These are phyloP conservation scores for Pimpla rufipes DNA, from an alignment of 2,888 invertebrate genomes.

Conservation along the genomic window DNA sequence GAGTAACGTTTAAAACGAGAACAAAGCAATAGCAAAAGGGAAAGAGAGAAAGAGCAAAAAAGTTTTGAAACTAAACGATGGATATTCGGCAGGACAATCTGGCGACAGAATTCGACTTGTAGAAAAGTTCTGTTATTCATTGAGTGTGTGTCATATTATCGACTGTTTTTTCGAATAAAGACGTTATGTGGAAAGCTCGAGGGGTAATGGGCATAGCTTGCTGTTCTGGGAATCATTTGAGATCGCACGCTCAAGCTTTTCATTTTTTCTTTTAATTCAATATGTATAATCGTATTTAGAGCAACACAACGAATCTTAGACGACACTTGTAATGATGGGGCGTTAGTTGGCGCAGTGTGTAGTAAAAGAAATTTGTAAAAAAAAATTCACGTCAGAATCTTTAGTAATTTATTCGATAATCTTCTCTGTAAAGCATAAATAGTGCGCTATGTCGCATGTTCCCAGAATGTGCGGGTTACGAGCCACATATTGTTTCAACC, in stretches of 20 bases:
- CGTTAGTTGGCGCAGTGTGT: neutral
- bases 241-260: constrained; percentile 46
- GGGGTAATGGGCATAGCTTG: constrained; percentile 78
- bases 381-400: neutral
- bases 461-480: constrained; percentile 78
- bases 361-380: neutral
- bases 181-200: constrained; percentile 83
- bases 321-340: neutral
- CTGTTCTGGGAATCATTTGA: constrained; percentile 77
- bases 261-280: constrained; percentile 13
- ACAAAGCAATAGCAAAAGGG: constrained; percentile 10
- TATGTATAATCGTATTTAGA: neutral
- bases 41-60: neutral
- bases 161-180: constrained; percentile 82
- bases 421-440: constrained; percentile 17
- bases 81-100: constrained; percentile 79
- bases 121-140: constrained; percentile 84
- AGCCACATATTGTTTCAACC: constrained; percentile 85
- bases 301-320: constrained; percentile 8
- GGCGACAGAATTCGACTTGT: constrained; percentile 80
- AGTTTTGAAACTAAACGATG: constrained; percentile 10
- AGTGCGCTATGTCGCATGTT: constrained; percentile 63
- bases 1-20: constrained; percentile 4
- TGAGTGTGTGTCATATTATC: constrained; percentile 84
- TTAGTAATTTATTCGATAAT: neutral